Evolutionary conservation across 2,113 vertebrate genomes (phyloP), one percentile per base, ranked within the genome.

Genomic region (Benthochromis sp.): DNA sequence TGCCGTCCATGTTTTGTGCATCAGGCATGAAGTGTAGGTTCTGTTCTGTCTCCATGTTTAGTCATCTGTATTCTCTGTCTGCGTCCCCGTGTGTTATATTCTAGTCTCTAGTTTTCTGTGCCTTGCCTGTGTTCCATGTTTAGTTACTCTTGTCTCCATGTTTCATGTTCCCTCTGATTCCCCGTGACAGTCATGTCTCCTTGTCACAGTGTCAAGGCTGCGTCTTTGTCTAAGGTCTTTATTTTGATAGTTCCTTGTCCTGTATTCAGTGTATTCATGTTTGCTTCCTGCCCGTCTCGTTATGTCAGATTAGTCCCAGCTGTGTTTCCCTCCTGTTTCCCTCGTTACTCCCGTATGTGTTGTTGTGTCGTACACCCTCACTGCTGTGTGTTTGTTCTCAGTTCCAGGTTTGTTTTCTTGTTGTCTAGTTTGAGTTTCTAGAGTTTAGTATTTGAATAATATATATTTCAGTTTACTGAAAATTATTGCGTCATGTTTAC

Each of bases 291-390:
- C 9, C 57, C 2, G 1, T 61, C 29, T 34, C 9, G 5, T 61
- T 63, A 34, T 19, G 59, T 34, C 29, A 63, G 59, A 63, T 63
- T 63, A 63, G 5, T 63, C 59, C 59, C 29, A 61, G 29, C 57
- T 61, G 57, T 61, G 57, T 61, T 61, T 61, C 0, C 27, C 55
- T 57, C 7, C 54, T 5, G 7, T 59, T 59, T 59, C 1, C 14
- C 27, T 10, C 5, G 2, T 34, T 19, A 7, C 2, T 61, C 29
- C 57, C 0, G 1, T 0, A 17, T 17, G 27, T 9, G 57, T 2
- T 27, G 54, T 61, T 61, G 57, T 6, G 14, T 61, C 2, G 5
- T 61, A 2, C 57, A 61, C 14, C 27, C 57, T 10, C 8, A 31
- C 27, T 59, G 27, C 27, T 59, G 27, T 59, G 21, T 45, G 16